Conservation (phyloP, 1,140 invertebrate genomes). For the Drosophila funebris region DNA sequence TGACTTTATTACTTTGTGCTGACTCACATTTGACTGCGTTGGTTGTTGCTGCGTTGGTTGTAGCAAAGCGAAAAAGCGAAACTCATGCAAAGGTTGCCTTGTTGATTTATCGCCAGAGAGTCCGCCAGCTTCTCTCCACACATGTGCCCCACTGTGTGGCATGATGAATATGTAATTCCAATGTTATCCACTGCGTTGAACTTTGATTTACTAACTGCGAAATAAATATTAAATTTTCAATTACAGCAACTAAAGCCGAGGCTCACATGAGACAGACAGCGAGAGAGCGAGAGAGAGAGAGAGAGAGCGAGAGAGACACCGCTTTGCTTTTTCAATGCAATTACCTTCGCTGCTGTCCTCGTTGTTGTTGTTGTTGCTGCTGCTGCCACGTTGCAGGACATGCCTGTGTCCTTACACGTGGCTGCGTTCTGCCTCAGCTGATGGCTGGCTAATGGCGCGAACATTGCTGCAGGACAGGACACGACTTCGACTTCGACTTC, state of each 20-base stretch:
- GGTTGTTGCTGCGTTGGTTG: neutral
- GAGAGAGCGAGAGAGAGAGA: too few relatives aligned
- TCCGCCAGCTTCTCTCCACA: slow-evolving; percentile 50
- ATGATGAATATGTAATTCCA: slow-evolving; percentile 78
- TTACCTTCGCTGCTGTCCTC: slow-evolving; percentile 57
- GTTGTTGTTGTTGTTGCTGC: too few relatives aligned
- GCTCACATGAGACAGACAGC: neutral
- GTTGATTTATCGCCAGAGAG: slow-evolving; percentile 67
- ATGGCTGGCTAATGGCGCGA: slow-evolving; percentile 49
- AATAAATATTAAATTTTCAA: slow-evolving; percentile 82
- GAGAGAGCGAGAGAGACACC: neutral
- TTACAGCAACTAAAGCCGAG: slow-evolving; percentile 49
- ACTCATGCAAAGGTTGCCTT: slow-evolving; percentile 79
- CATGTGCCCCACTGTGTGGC: slow-evolving; percentile 45
- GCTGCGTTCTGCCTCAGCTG: slow-evolving; percentile 14
- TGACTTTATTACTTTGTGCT: slow-evolving; percentile 77
- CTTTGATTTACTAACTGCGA: slow-evolving; percentile 82
- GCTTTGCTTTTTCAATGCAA: slow-evolving; percentile 75
- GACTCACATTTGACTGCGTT: slow-evolving; percentile 55
- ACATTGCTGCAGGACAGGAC: slow-evolving; percentile 24
- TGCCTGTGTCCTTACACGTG: slow-evolving; percentile 41
- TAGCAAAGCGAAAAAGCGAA: slow-evolving; percentile 44
- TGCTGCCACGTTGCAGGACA: slow-evolving; percentile 26
- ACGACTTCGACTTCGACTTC: slow-evolving; percentile 15
- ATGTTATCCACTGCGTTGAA: slow-evolving; percentile 72